Evolutionary conservation across 2,888 invertebrate species (phyloP).

Genomic region (Rotaria sp.): DNA sequence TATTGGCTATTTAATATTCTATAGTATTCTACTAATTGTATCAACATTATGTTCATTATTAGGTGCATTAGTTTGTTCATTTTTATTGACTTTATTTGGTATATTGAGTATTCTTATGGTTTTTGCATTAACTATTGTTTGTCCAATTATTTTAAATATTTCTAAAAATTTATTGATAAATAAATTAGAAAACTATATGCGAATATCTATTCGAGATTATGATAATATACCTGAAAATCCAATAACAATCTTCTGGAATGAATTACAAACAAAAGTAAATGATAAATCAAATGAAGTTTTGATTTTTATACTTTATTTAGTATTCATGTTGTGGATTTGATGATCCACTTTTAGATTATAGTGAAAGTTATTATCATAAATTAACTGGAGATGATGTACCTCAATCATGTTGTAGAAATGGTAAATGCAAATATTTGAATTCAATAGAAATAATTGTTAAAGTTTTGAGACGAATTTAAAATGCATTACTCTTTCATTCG

Average conservation of each 20-base stretch:
- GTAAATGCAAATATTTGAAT: neutral
- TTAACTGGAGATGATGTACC: neutral
- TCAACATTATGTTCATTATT: neutral
- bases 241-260: neutral
- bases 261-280: neutral
- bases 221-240: neutral
- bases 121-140: neutral
- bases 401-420: neutral
- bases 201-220: neutral
- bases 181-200: neutral
- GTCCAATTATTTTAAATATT: neutral
- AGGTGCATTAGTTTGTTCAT: neutral
- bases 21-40: neutral
- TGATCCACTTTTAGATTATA: neutral
- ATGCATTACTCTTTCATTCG: too few relatives aligned
- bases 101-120: neutral
- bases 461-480: too few relatives aligned
- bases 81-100: neutral
- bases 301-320: neutral
- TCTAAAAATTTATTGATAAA: neutral
- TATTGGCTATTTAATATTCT: neutral
- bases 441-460: too few relatives aligned
- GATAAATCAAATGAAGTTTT: neutral
- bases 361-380: neutral
- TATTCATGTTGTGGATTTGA: neutral